Base-by-base conservation (phyloP, 2,797 vertebrate species). In the Sebastes minor region DNA sequence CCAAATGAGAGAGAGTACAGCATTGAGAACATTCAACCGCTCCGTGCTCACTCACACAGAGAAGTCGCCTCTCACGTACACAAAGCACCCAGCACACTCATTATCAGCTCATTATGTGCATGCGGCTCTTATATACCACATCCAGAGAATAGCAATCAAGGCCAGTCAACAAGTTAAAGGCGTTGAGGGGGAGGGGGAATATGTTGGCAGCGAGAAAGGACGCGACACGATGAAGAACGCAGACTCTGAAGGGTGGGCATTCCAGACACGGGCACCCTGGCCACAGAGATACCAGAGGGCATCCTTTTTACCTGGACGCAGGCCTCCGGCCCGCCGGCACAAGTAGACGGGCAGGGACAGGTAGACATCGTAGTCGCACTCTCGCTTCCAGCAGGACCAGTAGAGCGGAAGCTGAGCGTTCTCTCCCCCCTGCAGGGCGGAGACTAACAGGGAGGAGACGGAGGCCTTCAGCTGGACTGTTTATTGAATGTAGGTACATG, bases 361-460 rank as follows among this genome's bases (percentile, higher is more conserved):
- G 95, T 97, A 97, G 91, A 96, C 96, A 81, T 97, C 96, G 88
- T 95, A 96, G 92, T 97, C 95, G 76, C 95, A 95, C 81, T 97
- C 96, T 76, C 95, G 94, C 94, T 96, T 97, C 96, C 96, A 97
- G 91, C 95, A 96, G 93, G 96, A 96, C 96, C 96, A 97, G 95
- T 96, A 96, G 93, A 96, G 95, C 1, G 96, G 96, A 88, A 96
- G 95, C 89, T 95, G 94, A 80, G 92, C 91, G 22, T 95, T 95
- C 82, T 96, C 95, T 80, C 94, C 95, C 90, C 95, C 93, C 87
- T 96, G 95, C 84, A 96, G 92, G 92, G 95, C 92, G 88, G 96
- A 95, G 92, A 96, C 95, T 95, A 92, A 92, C 90, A 88, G 83
- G 90, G 90, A 92, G 91, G 93, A 94, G 90, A 95, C 2, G 89